Conservation (phyloP, 23 tunicate genomes). For the Ciona savignyi region DNA sequence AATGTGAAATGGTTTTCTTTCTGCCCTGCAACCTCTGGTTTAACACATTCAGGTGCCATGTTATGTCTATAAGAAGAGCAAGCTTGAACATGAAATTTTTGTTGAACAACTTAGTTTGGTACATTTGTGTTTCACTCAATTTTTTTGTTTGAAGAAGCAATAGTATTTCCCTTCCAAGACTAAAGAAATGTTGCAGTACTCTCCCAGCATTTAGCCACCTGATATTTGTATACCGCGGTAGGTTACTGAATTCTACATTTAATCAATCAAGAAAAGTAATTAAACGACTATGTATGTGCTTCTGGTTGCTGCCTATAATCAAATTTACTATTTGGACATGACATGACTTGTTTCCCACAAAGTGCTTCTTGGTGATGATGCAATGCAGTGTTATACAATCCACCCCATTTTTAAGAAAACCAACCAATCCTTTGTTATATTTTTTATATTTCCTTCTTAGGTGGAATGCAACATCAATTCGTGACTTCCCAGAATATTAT, state of each 20-base stretch:
- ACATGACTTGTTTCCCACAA: constrained; percentile 66
- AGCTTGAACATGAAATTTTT: constrained; percentile 28
- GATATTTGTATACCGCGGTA: constrained; percentile 34
- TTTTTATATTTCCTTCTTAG: constrained; percentile 31
- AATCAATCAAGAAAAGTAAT: constrained; percentile 22
- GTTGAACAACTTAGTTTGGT: constrained; percentile 30
- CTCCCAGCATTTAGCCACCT: constrained; percentile 58
- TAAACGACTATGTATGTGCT: constrained; percentile 32
- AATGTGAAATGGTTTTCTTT: constrained; percentile 39
- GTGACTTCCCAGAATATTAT: constrained; percentile 32
- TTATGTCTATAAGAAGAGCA: constrained; percentile 43
- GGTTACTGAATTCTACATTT: constrained; percentile 40
- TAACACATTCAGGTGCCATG: constrained; percentile 50
- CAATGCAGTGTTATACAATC: constrained; percentile 53
- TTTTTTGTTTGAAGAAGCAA: constrained; percentile 37
- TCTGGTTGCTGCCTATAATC: constrained; percentile 34
- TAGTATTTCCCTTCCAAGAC: constrained; percentile 29
- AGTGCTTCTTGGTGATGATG: constrained; percentile 78
- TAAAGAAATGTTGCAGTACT: constrained; percentile 54
- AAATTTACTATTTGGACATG: constrained; percentile 51
- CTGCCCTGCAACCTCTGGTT: constrained; percentile 40
- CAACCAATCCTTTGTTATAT: constrained; percentile 34
- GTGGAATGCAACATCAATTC: constrained; percentile 44
- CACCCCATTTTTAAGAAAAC: constrained; percentile 43
- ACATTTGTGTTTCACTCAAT: constrained; percentile 23